Evolutionary conservation across 2,113 vertebrate genomes (phyloP).

Genomic region (Cyanoramphus novaezelandiae): DNA sequence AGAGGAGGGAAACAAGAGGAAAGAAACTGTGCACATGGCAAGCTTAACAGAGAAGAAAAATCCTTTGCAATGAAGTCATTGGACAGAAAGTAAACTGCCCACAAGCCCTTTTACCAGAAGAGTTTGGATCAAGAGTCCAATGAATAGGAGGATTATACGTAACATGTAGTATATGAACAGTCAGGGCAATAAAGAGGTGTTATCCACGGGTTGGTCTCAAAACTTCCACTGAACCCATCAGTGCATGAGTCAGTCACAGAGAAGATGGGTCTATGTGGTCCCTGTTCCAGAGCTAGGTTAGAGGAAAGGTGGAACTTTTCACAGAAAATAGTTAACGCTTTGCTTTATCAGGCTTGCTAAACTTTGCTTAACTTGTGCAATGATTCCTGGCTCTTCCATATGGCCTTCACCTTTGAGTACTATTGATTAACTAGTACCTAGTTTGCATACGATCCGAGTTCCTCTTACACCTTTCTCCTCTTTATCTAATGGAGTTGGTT

Average conservation of each 20-base stretch:
- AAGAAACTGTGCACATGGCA: constrained; percentile 67
- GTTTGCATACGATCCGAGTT: constrained; percentile 40
- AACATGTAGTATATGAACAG: constrained; percentile 23
- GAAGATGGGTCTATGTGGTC: not conserved
- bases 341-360: constrained; percentile 68
- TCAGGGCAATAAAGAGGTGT: constrained; percentile 24
- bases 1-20: constrained; percentile 69
- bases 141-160: constrained; percentile 45
- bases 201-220: constrained; percentile 22
- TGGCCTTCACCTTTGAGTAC: constrained; percentile 72
- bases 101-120: constrained; percentile 70
- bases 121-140: constrained; percentile 39
- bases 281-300: constrained; percentile 40
- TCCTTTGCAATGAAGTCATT: constrained; percentile 71
- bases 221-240: constrained; percentile 8
- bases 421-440: constrained; percentile 70
- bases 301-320: constrained; percentile 64
- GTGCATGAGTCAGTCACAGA: constrained; percentile 19
- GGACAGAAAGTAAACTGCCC: constrained; percentile 67
- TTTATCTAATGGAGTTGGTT: constrained; percentile 17
- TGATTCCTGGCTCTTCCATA: constrained; percentile 44
- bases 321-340: constrained; percentile 72
- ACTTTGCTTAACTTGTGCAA: constrained; percentile 76
- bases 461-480: constrained; percentile 52
- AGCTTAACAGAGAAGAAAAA: constrained; percentile 59